Conservation (phyloP, 2,797 vertebrate species). For the Manis crassicaudata region DNA sequence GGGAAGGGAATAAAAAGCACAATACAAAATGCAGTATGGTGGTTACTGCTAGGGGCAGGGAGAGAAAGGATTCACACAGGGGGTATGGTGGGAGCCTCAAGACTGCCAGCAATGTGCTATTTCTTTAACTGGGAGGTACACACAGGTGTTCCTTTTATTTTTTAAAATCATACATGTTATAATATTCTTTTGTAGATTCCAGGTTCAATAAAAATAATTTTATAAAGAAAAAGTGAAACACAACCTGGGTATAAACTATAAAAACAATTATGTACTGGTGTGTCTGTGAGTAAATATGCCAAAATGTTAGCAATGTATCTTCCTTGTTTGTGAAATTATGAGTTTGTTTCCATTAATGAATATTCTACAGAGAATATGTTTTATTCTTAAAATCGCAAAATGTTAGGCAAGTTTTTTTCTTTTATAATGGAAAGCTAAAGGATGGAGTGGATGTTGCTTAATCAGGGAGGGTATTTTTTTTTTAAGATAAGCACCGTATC, state of each 20-base stretch:
- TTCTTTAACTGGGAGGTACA: not conserved
- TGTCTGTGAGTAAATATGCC: not conserved
- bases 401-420: not conserved
- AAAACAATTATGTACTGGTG: not conserved
- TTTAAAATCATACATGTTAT: not conserved
- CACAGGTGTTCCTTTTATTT: not conserved
- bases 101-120: not conserved
- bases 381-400: not conserved
- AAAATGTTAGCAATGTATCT: constrained; percentile 21
- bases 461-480: not conserved
- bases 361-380: not conserved
- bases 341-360: not conserved
- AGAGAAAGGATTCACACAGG: not conserved
- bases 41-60: not conserved
- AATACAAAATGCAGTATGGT: not conserved
- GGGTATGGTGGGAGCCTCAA: not conserved
- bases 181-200: not conserved
- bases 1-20: not conserved
- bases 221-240: constrained; percentile 25
- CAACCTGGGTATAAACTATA: not conserved
- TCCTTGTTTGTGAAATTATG: not conserved
- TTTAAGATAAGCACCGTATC: not conserved
- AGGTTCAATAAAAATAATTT: not conserved
- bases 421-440: not conserved
- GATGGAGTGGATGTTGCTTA: not conserved